phyloP scores from a whole-genome alignment of 2,888 invertebrate species.

The Baronia brevicornis region DNA sequence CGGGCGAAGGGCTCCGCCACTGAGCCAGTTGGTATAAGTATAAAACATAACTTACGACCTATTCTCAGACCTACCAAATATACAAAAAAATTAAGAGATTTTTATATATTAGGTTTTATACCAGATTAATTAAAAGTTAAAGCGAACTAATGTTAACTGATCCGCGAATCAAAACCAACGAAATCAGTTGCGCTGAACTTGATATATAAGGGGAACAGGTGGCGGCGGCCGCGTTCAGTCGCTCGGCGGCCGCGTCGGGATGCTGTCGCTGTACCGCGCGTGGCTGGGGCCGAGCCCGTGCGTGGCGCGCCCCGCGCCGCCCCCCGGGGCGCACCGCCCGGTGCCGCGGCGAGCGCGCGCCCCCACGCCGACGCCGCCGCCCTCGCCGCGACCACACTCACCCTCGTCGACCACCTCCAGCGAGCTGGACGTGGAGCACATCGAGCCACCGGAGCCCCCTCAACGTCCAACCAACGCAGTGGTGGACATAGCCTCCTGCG shows the following conservation, averaged over 20 bases:
- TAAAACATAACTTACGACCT: too few relatives aligned
- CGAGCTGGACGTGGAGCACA: conserved; percentile 60
- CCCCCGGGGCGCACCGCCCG: conserved; percentile 65
- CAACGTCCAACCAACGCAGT: conserved; percentile 67
- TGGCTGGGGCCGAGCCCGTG: conserved; percentile 69
- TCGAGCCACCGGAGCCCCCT: conserved; percentile 46
- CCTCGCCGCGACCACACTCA: conserved; percentile 51
- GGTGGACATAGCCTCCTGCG: conserved; percentile 92
- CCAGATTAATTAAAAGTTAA: too few relatives aligned
- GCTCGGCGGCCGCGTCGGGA: conserved; percentile 35
- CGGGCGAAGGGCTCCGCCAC: too few relatives aligned
- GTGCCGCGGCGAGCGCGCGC: conserved; percentile 52
- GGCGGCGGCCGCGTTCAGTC: conserved; percentile 28
- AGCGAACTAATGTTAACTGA: too few relatives aligned
- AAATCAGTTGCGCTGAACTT: too few relatives aligned
- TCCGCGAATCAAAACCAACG: too few relatives aligned
- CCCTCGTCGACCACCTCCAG: conserved; percentile 60
- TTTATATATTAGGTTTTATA: too few relatives aligned
- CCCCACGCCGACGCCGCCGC: conserved; percentile 51
- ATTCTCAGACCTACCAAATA: too few relatives aligned
- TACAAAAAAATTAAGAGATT: too few relatives aligned
- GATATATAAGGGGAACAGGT: conserved; percentile 38
- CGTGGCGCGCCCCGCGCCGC: conserved; percentile 61
- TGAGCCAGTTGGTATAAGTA: too few relatives aligned
- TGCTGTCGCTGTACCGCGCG: conserved; percentile 71